Percentiles rank a stretch among this genome's conserved stretches.
Evolutionary conservation across 2,797 vertebrate genomes (phyloP).

Genomic region (Sparidentex hasta): DNA sequence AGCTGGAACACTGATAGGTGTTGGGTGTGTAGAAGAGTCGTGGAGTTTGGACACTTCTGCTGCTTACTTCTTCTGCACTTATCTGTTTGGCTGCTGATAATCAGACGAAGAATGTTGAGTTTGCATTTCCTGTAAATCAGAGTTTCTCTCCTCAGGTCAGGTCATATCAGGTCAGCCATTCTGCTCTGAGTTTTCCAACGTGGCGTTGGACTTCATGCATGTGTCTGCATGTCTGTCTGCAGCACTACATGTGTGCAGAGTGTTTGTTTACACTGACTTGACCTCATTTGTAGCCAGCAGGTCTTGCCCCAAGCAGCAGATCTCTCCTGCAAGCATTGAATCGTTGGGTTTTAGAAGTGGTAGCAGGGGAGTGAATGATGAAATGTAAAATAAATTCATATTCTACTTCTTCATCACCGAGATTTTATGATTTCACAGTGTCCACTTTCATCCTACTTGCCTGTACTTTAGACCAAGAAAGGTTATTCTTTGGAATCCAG

Average conservation of each 20-base stretch:
- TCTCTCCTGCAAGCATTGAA: neutral
- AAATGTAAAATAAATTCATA: conserved; percentile 1
- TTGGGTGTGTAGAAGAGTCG: conserved; percentile 31
- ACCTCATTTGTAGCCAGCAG: conserved; percentile 37
- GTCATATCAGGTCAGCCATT: neutral
- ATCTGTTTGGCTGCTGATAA: conserved; percentile 50
- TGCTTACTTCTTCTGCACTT: conserved; percentile 11
- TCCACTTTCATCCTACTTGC: conserved; percentile 17
- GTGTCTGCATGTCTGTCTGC: conserved; percentile 57
- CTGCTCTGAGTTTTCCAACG: conserved; percentile 33
- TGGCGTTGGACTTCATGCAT: conserved; percentile 35
- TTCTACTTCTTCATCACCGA: neutral
- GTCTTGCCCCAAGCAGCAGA: conserved; percentile 9
- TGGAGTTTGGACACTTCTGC: conserved; percentile 37
- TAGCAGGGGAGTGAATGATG: neutral
- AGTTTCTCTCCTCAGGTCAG: conserved; percentile 33
- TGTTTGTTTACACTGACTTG: conserved; percentile 60
- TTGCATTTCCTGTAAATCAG: conserved; percentile 69
- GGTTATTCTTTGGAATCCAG: conserved; percentile 33
- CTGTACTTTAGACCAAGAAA: conserved; percentile 45
- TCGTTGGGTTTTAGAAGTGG: neutral
- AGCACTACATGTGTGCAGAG: conserved; percentile 24
- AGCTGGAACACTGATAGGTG: neutral
- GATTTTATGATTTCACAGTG: conserved; percentile 23
- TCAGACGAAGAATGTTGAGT: conserved; percentile 58